Evolutionary conservation across 1,140 invertebrate genomes (phyloP), one percentile per base, ranked within the genome.

Genomic region (Drosophila navojoa): DNA sequence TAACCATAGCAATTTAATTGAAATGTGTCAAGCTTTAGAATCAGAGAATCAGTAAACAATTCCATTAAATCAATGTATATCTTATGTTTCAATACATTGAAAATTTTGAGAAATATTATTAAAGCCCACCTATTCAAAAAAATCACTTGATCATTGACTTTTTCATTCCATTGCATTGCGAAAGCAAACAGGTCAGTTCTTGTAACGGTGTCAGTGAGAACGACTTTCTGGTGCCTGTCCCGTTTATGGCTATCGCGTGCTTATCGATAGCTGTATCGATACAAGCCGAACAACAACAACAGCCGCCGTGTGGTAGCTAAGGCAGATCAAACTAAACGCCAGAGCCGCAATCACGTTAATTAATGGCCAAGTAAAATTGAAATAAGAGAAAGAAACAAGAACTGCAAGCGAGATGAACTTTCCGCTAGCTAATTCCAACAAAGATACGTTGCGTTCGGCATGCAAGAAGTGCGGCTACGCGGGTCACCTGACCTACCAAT

Each of bases 401-500:
- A 16, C 44, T 54, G 32, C 49, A 42, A 66, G 32, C 45, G 76
- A 64, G 40, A 92, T 92, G 91, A 92, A 91, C 63, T 92, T 92
- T 69, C 77, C 80, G n/a, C 55, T 91, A 29, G 79, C 73, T 92
- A 78, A 94, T 93, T 69, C 94, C 81, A 94, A 93, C 66, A 96
- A 96, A 91, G 96, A 96, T 91, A 94, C 93, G 19, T 92, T 95
- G 25, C 93, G 97, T 60, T 95, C 96, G 29, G 96, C 97, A 0
- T 98, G 97, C 92, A 97, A 97, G 92, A 98, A 98, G 92, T 98
- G 97, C 93, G 97, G 97, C 53, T 98, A 98, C 92, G 95, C 97
- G 66, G 98, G 98, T 32, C 98, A 99, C 92, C 94, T 99, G 79
- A 99, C 98, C 13, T 99, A 96, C 93, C 98, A 99, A 92, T 99